These are phyloP conservation scores for Tetraneura akinire DNA, from an alignment of 1,140 invertebrate species.

Conservation along the genomic window DNA sequence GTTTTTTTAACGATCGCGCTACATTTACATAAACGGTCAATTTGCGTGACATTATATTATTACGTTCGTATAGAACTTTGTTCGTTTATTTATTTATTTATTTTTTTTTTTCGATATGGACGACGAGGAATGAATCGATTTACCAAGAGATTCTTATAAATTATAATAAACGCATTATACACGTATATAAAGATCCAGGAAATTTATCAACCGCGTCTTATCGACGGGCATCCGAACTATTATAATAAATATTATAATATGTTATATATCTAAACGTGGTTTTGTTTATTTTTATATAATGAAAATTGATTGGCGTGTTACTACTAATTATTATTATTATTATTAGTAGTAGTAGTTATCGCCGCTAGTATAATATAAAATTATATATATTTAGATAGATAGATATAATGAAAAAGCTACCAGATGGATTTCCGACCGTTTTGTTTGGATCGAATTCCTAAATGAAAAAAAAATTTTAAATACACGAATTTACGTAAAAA, in stretches of 20 bases:
- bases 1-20: not conserved
- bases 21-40: conserved; percentile 31
- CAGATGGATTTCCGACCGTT: conserved; percentile 1
- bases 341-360: not conserved
- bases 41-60: no score
- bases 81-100: no score
- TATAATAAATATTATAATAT: no score
- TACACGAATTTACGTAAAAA: conserved; percentile 1
- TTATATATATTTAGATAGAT: not conserved
- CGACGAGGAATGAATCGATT: not conserved
- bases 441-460: conserved; percentile 10
- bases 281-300: no score
- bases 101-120: no score
- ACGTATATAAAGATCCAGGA: not conserved
- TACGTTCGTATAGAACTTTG: no score
- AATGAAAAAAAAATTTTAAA: not conserved
- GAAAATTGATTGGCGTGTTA: conserved; percentile 42
- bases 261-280: no score
- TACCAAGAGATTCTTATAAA: not conserved
- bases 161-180: not conserved
- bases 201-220: conserved; percentile 11
- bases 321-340: conserved; percentile 30
- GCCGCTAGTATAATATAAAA: not conserved
- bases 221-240: not conserved
- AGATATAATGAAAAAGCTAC: not conserved